phyloP scores from a whole-genome alignment of 2,113 vertebrate species.

The Oreochromis aureus region DNA sequence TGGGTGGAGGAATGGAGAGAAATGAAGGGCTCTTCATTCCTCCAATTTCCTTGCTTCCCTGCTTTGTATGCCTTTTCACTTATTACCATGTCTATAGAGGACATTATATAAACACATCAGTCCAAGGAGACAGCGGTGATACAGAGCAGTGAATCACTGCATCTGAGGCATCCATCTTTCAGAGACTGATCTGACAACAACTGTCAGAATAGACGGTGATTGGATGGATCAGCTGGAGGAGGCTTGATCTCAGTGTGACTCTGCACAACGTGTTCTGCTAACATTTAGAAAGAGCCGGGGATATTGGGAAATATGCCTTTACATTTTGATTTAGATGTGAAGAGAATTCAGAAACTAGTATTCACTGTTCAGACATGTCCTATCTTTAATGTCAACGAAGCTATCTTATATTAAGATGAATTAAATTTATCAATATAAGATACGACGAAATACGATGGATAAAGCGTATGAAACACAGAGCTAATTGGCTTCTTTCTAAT shows the following conservation, averaged over 20 bases:
- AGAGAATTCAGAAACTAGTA: neutral
- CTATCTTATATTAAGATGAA: neutral
- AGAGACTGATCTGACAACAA: neutral
- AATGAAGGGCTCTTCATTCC: neutral
- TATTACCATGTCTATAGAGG: neutral
- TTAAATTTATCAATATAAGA: neutral
- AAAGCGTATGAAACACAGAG: neutral
- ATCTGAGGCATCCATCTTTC: neutral
- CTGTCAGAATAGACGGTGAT: neutral
- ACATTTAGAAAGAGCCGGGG: neutral
- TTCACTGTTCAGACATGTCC: neutral
- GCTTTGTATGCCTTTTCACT: neutral
- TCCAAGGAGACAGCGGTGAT: conserved; percentile 5
- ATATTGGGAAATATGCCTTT: neutral
- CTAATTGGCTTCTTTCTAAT: neutral
- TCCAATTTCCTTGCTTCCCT: neutral
- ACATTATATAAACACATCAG: conserved; percentile 16
- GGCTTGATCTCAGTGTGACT: neutral
- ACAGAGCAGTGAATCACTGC: neutral
- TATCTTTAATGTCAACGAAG: neutral
- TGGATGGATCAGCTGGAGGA: neutral
- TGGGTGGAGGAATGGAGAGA: neutral
- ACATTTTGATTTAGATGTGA: neutral
- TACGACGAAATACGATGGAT: neutral
- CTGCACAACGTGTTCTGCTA: neutral